phyloP scores from a whole-genome alignment of 2,888 invertebrate species.

The Leucoma salicis region DNA sequence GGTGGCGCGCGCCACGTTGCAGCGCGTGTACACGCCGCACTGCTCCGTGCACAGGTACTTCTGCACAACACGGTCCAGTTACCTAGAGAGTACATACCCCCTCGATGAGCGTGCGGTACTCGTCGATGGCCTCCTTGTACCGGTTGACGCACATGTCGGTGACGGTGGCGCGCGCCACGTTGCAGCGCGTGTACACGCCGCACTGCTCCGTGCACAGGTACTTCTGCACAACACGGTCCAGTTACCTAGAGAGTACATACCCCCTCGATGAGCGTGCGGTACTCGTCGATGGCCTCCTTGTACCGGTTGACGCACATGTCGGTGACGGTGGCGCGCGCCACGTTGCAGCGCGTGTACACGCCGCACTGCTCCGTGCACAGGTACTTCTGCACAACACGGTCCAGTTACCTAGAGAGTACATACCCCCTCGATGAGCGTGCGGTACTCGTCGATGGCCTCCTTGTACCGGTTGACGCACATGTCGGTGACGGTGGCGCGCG shows the following conservation, averaged over 20 bases:
- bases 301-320: slow-evolving; percentile 92
- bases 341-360: slow-evolving; percentile 94
- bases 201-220: slow-evolving; percentile 93
- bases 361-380: slow-evolving; percentile 94
- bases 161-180: slow-evolving; percentile 94
- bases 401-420: too few species aligned
- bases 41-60: slow-evolving; percentile 94
- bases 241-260: too few species aligned
- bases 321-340: slow-evolving; percentile 94
- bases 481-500: slow-evolving; percentile 95
- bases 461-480: slow-evolving; percentile 88
- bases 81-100: slow-evolving; percentile 73
- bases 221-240: too few species aligned
- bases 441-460: slow-evolving; percentile 93
- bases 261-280: slow-evolving; percentile 87
- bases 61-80: too few species aligned
- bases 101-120: slow-evolving; percentile 88
- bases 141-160: slow-evolving; percentile 94
- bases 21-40: slow-evolving; percentile 92
- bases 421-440: slow-evolving; percentile 85
- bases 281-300: slow-evolving; percentile 91
- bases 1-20: slow-evolving; percentile 95
- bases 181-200: slow-evolving; percentile 94
- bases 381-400: too few species aligned
- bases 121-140: slow-evolving; percentile 89